These are phyloP conservation scores for Neoniphon sammara DNA, from an alignment of 2,797 vertebrate genomes.

Conservation along the genomic window DNA sequence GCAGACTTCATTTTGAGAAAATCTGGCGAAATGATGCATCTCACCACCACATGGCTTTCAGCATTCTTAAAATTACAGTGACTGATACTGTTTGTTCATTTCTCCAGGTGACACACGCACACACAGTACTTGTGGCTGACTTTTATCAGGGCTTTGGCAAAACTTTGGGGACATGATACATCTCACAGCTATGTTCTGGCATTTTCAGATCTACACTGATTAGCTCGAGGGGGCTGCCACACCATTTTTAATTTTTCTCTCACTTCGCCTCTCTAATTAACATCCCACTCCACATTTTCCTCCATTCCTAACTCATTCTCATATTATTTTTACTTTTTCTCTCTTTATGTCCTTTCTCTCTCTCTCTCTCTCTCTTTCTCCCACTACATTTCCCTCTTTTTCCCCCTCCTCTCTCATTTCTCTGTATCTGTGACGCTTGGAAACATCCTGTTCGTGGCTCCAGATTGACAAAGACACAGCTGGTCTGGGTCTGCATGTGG, in stretches of 20 bases:
- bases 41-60: not conserved
- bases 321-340: not conserved
- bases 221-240: not conserved
- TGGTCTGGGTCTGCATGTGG: conserved; percentile 71
- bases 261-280: not conserved
- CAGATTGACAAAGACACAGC: conserved; percentile 74
- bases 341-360: not conserved
- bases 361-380: conserved; percentile 5
- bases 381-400: conserved; percentile 23
- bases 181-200: not conserved
- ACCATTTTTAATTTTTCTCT: not conserved
- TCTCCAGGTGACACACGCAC: no score
- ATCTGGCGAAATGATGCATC: conserved; percentile 1
- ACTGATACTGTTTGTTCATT: no score
- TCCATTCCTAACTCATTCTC: conserved; percentile 17
- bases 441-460: conserved; percentile 69
- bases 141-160: no score
- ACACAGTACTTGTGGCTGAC: no score
- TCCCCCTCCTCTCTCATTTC: conserved; percentile 49
- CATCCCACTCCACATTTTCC: not conserved
- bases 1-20: conserved; percentile 21
- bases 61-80: no score
- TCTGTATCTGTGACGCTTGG: conserved; percentile 49
- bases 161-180: not conserved
- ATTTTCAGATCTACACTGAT: conserved; percentile 7